Conservation (phyloP, 2,113 vertebrate species). For the Neogobius melanostomus region DNA sequence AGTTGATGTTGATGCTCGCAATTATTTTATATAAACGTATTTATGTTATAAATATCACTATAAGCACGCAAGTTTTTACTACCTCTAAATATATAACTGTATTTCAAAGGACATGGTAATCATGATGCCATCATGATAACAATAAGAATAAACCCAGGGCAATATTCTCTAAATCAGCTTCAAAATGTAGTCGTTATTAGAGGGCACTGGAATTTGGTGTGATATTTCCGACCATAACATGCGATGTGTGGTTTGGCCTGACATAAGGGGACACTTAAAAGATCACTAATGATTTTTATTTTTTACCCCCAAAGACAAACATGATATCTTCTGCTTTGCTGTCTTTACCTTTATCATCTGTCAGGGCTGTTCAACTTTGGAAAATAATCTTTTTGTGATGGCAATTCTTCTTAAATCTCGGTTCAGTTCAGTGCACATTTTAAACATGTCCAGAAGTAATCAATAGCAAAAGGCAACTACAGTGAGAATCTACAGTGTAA, state of each 20-base stretch:
- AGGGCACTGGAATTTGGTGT: constrained; percentile 29
- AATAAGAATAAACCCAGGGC: constrained; percentile 19
- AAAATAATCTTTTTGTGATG: too few relatives aligned
- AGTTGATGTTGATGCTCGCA: too few relatives aligned
- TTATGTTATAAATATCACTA: constrained; percentile 1
- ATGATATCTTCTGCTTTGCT: too few relatives aligned
- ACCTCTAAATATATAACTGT: constrained; percentile 34
- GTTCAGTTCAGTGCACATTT: too few relatives aligned
- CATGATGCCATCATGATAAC: constrained; percentile 14
- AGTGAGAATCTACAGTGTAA: background rate
- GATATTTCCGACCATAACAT: constrained; percentile 25
- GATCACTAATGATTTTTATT: too few relatives aligned
- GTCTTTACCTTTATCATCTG: too few relatives aligned
- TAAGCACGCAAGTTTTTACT: constrained; percentile 21
- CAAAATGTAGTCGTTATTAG: constrained; percentile 24
- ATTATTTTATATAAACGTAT: background rate
- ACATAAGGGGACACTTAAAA: too few relatives aligned
- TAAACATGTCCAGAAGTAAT: too few relatives aligned
- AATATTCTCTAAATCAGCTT: constrained; percentile 28
- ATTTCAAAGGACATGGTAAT: constrained; percentile 12
- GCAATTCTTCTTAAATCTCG: too few relatives aligned
- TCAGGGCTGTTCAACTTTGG: too few relatives aligned
- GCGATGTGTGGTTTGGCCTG: constrained; percentile 42
- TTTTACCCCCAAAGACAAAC: too few relatives aligned
- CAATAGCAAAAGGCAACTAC: background rate